These are phyloP conservation scores for Crotophaga sulcirostris DNA, from an alignment of 2,113 vertebrate species.

Conservation along the genomic window DNA sequence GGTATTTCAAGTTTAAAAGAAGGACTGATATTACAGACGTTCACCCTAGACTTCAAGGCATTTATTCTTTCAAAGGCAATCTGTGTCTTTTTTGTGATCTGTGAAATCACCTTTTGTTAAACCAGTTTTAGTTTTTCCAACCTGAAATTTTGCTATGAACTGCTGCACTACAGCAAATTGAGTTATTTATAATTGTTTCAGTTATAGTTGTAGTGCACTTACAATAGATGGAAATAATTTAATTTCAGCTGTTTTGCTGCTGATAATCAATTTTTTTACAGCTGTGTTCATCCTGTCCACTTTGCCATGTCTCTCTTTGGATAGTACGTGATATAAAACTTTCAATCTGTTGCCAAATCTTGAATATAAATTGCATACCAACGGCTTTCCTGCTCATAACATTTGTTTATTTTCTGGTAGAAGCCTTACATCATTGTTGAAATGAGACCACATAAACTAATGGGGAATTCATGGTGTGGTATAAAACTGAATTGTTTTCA, in stretches of 20 bases:
- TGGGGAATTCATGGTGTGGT: neutral
- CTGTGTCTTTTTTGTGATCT: neutral
- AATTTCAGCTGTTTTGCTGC: neutral
- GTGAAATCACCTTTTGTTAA: neutral
- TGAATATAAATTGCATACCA: neutral
- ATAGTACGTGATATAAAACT: neutral
- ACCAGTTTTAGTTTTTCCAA: neutral
- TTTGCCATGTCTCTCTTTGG: neutral
- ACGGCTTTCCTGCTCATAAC: neutral
- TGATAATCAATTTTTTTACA: neutral
- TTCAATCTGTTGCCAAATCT: neutral
- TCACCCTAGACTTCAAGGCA: neutral
- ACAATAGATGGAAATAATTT: neutral
- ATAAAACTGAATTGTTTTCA: neutral
- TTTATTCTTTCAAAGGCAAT: neutral
- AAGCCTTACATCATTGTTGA: neutral
- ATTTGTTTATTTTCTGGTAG: neutral
- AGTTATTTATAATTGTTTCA: neutral
- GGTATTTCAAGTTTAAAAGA: neutral
- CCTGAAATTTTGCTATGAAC: neutral
- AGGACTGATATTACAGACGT: neutral
- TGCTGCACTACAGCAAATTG: neutral
- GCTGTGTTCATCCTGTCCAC: neutral
- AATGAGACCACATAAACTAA: neutral
- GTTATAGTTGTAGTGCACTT: neutral